phyloP scores from a whole-genome alignment of 2,113 vertebrate species.

The Oenanthe oenanthe region DNA sequence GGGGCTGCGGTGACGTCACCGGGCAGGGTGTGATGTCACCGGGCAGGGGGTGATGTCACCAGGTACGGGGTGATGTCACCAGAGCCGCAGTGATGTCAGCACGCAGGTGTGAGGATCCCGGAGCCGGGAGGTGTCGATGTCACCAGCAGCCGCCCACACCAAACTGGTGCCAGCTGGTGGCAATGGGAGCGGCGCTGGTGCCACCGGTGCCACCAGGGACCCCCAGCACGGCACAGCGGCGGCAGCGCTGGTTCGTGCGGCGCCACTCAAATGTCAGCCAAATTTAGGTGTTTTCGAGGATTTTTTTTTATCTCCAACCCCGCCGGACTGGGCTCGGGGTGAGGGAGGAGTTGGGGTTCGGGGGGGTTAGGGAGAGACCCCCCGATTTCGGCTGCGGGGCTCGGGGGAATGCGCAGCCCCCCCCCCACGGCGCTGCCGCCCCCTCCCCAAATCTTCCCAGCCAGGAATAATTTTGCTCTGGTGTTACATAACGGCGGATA shows the following conservation, averaged over 20 bases:
- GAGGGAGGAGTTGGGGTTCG: no score
- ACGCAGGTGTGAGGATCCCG: not conserved
- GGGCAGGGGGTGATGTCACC: not conserved
- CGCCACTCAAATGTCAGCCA: not conserved
- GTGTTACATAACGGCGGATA: not conserved
- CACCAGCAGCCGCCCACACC: not conserved
- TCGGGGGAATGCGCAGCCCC: not conserved
- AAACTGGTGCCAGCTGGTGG: accelerated
- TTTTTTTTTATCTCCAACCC: not conserved
- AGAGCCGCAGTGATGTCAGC: not conserved
- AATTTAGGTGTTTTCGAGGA: not conserved
- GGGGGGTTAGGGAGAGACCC: not conserved
- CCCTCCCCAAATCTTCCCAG: not conserved
- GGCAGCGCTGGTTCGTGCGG: not conserved
- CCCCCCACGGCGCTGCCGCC: not conserved
- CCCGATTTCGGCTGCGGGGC: not conserved
- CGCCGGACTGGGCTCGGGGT: not conserved
- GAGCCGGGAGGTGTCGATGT: not conserved
- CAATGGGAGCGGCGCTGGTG: no score
- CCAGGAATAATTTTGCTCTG: not conserved
- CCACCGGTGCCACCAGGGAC: not conserved
- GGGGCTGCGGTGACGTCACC: not conserved
- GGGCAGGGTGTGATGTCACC: not conserved
- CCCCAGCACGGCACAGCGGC: not conserved
- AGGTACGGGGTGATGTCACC: not conserved